phyloP scores from a whole-genome alignment of 2,888 invertebrate species.

The Erpobdella octoculata region DNA sequence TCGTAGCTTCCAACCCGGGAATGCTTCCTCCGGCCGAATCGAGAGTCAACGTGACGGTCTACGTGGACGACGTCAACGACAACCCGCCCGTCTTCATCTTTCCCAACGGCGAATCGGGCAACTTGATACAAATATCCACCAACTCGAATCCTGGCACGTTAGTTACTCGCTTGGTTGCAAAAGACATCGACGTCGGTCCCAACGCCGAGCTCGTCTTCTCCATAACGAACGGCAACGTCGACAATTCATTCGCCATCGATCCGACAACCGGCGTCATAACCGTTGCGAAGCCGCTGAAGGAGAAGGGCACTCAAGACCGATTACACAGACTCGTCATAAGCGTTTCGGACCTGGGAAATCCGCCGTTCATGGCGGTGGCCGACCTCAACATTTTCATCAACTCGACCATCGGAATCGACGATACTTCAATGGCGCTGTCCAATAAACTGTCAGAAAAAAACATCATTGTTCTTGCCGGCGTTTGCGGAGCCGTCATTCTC shows the following conservation, averaged over 20 bases:
- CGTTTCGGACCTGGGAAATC: slow-evolving; percentile 31
- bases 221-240: slow-evolving; percentile 48
- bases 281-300: slow-evolving; percentile 37
- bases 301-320: slow-evolving; percentile 8
- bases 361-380: slow-evolving; percentile 27
- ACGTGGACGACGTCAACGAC: slow-evolving; percentile 46
- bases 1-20: slow-evolving; percentile 73
- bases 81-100: slow-evolving; percentile 43
- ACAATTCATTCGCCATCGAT: slow-evolving; percentile 52
- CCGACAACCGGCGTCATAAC: slow-evolving; percentile 52
- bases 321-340: slow-evolving; percentile 30
- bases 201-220: slow-evolving; percentile 41
- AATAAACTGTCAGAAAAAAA: slow-evolving; percentile 21
- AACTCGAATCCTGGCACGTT: slow-evolving; percentile 36
- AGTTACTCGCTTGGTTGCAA: slow-evolving; percentile 41
- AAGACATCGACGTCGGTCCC: slow-evolving; percentile 42
- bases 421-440: slow-evolving; percentile 17
- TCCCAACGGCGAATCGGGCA: slow-evolving; percentile 42
- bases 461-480: slow-evolving; percentile 22
- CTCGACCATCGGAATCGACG: slow-evolving; percentile 1
- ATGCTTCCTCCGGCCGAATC: slow-evolving; percentile 20
- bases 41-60: slow-evolving; percentile 39
- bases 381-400: slow-evolving; percentile 30
- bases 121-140: slow-evolving; percentile 32
- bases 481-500: slow-evolving; percentile 4